Evolutionary conservation across 2,888 invertebrate species (phyloP).

Genomic region (Meloe dianella): DNA sequence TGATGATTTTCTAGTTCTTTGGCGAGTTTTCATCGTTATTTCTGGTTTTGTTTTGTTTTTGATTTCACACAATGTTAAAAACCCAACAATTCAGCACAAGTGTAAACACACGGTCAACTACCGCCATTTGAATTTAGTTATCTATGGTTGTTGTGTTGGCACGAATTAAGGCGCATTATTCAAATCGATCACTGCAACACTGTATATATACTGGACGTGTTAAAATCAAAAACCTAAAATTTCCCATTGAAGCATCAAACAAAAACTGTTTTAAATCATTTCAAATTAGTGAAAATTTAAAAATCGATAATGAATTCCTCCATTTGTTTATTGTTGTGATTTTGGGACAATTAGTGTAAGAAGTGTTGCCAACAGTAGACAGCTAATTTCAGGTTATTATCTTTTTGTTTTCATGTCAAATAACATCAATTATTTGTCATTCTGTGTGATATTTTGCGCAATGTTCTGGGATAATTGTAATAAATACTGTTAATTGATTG

Average conservation of each 20-base stretch:
- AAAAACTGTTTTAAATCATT: too few species aligned
- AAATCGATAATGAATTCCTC: too few species aligned
- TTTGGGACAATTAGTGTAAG: too few species aligned
- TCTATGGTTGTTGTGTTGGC: not conserved
- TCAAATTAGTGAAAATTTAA: too few species aligned
- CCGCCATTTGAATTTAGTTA: not conserved
- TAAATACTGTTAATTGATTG: not conserved
- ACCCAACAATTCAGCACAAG: not conserved
- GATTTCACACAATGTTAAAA: not conserved
- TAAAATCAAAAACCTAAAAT: too few species aligned
- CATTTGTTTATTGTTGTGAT: too few species aligned
- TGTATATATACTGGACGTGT: not conserved
- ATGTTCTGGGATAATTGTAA: not conserved
- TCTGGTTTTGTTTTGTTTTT: not conserved
- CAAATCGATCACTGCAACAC: not conserved
- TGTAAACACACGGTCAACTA: not conserved
- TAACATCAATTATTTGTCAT: not conserved
- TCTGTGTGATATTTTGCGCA: not conserved
- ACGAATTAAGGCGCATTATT: not conserved
- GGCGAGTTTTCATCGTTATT: conserved; percentile 12
- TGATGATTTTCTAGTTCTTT: not conserved
- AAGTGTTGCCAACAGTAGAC: not conserved
- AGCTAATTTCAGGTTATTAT: not conserved
- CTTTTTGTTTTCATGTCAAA: conserved; percentile 3
- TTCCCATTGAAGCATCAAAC: too few species aligned